Evolutionary conservation across 2,888 invertebrate genomes (phyloP), one percentile per base, ranked within the genome.

Genomic region (Phragmatobia fuliginosa): DNA sequence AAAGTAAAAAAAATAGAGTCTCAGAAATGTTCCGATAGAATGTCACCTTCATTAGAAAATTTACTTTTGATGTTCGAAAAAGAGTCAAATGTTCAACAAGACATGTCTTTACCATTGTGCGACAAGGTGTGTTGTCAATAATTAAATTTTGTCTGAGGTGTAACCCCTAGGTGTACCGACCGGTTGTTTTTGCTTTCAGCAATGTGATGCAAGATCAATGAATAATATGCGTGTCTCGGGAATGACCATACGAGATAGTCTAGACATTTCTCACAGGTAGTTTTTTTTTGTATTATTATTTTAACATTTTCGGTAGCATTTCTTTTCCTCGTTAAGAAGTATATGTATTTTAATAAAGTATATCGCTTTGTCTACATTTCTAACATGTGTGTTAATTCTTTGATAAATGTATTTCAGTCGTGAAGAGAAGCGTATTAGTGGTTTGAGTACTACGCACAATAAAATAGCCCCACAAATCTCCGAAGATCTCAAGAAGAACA

Each of bases 231-330:
- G 73, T 68, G 62, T 76, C 28, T 85, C 90, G 78, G 84, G 85
- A 80, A 67, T 92, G 74, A 83, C 86, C 62, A 82, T 90, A 67
- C 86, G 88, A 77, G 93, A 93, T 87, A 94, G 94, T 83, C 75
- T 94, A 81, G 93, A 93, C 83, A 87, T 94, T 79, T 84, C 75
- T 63, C 89, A 90, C 87, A 92, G 91, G 94, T 94, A 89, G 80
- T 77, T 83, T 80, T 78, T n/a, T 81, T 78, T 71, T 73, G 74
- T 67, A 75, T 81, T 81, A 76, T 76, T 83, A 49, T 85, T 71
- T 75, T 72, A 66, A 14, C 45, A 21, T 65, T 10, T 62, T 52
- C 25, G 52, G 25, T 52, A 25, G 28, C 1, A 11, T 52, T 28
- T 1, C 16, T 28, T 56, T 56, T 28, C 52, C 31, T 33, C 36